These are phyloP conservation scores for Loripinus fragilis DNA, from an alignment of 2,888 invertebrate genomes.

Conservation along the genomic window DNA sequence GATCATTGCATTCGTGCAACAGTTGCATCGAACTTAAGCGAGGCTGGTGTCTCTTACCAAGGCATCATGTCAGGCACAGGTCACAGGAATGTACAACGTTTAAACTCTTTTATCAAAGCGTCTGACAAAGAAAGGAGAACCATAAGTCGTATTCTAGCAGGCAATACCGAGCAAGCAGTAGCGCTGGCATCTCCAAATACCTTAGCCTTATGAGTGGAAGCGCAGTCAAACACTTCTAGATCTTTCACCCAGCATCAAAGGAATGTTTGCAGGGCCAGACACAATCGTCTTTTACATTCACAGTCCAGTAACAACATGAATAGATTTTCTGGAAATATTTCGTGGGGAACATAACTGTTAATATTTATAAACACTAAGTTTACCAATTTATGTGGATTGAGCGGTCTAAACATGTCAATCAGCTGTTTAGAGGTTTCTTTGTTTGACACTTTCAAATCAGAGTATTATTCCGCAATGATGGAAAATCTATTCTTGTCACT, in stretches of 20 bases:
- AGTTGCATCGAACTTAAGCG: slow-evolving; percentile 38
- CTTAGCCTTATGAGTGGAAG: neutral
- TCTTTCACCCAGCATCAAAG: neutral
- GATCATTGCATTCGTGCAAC: slow-evolving; percentile 53
- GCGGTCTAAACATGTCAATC: neutral
- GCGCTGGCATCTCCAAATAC: neutral
- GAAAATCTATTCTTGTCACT: neutral
- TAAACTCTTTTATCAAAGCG: slow-evolving; percentile 17
- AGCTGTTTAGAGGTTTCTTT: neutral
- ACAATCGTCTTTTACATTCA: neutral
- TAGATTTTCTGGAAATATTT: neutral
- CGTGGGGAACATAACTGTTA: slow-evolving; percentile 1
- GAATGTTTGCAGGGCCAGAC: neutral
- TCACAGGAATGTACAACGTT: slow-evolving; percentile 26
- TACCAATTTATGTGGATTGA: neutral
- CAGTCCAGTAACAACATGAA: neutral
- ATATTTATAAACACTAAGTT: neutral
- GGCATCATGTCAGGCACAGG: slow-evolving; percentile 40
- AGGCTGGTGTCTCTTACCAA: slow-evolving; percentile 30
- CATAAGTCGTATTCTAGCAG: neutral
- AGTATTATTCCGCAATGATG: neutral
- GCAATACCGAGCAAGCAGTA: neutral
- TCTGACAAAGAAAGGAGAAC: slow-evolving; percentile 6
- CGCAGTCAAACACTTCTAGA: neutral
- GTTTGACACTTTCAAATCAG: neutral